Conservation (phyloP, 2,797 vertebrate species). For the Brachymystax lenok region DNA sequence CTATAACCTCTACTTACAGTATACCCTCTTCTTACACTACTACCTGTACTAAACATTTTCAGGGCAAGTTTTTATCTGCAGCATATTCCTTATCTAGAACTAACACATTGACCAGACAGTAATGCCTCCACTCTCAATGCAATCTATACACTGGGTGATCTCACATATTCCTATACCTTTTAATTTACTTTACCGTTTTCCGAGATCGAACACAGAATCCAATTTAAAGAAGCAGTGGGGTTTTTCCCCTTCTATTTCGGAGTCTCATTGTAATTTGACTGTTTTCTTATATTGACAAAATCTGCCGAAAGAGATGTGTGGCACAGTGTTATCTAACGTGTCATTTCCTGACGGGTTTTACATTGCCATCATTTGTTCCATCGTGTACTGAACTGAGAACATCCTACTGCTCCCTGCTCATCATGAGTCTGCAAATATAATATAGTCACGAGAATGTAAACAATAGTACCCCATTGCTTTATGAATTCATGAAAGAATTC, state of each 20-base stretch:
- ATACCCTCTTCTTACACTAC: too few species aligned
- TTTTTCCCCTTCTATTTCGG: not conserved
- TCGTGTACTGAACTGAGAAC: not conserved
- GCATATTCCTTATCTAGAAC: constrained; percentile 13
- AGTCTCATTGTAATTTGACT: not conserved
- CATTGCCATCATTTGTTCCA: not conserved
- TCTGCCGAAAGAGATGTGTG: not conserved
- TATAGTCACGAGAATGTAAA: not conserved
- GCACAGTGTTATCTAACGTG: not conserved
- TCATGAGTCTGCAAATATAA: not conserved
- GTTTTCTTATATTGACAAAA: not conserved
- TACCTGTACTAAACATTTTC: too few species aligned
- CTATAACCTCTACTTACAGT: too few species aligned
- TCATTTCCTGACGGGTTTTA: not conserved
- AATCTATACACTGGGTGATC: not conserved
- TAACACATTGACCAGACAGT: constrained; percentile 6
- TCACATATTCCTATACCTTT: not conserved
- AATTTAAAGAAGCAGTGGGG: constrained; percentile 9
- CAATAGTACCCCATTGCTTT: not conserved
- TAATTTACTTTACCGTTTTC: not conserved
- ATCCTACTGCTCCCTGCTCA: not conserved
- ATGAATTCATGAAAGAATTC: not conserved
- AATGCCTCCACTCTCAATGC: not conserved
- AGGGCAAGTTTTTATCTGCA: not conserved
- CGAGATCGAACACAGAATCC: not conserved